Evolutionary conservation across 2,888 invertebrate species (phyloP), one percentile per base, ranked within the genome.

Genomic region (Leptinotarsa tumamoca): DNA sequence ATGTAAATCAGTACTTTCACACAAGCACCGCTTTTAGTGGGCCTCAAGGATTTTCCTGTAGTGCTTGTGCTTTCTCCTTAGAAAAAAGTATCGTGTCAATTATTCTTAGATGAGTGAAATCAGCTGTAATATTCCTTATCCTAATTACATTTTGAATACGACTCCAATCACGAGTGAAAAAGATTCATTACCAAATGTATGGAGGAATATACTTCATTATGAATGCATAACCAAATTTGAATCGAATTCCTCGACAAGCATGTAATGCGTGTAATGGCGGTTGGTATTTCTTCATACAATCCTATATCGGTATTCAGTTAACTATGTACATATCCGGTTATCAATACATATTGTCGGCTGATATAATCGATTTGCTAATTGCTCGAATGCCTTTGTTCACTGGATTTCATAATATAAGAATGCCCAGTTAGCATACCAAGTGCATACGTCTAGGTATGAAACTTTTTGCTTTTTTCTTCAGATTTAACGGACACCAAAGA

Each of bases 251-350:
- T 63, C 43, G 43, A 63, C 63, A 33, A 33, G 63, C 17, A 63
- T 63, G 33, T 33, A 56, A 56, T 56, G 56, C n/a, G n/a, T 56
- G 56, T 58, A 33, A 43, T 43, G 27, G 17, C 43, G 43, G n/a
- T 43, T n/a, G 63, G 63, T 63, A 63, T 63, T 63, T 63, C 63
- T 63, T 63, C 63, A 63, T 43, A 33, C n/a, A 63, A 58, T 58
- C 58, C 58, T 23, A 58, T 58, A 58, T 58, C 23, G 63, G 63
- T 63, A 43, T 33, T 33, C 23, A 43, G 43, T 43, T 33, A 63
- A 63, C 63, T 43, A 63, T 63, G 63, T 63, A 27, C 18, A 63
- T 58, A 58, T 33, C 13, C 18, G 43, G n/a, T 27, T 27, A 43
- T 33, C n/a, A 63, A 63, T 63, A 33, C 15, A 43, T 63, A 63